Evolutionary conservation across 2,113 vertebrate genomes (phyloP).

Genomic region (Prionailurus viverrinus): DNA sequence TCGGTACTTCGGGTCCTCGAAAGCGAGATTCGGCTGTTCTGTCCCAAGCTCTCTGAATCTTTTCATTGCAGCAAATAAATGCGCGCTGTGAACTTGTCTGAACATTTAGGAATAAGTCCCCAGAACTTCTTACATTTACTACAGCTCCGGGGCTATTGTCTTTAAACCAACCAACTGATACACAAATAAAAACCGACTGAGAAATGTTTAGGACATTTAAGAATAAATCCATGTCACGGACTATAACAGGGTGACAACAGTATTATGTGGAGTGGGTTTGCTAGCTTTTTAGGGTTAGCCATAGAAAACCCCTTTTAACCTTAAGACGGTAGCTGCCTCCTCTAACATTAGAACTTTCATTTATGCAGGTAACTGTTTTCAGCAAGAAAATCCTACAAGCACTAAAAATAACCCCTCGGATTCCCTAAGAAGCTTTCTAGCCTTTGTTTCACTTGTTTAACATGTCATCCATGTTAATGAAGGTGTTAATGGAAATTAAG

Average conservation of each 20-base stretch:
- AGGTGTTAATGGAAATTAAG: slow-evolving; percentile 61
- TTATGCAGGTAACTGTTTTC: background rate
- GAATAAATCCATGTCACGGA: background rate
- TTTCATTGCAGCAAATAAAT: background rate
- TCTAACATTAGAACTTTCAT: slow-evolving; percentile 40
- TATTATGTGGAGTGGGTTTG: background rate
- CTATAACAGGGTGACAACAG: background rate
- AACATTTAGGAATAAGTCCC: background rate
- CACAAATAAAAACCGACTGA: background rate
- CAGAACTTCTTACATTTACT: slow-evolving; percentile 28
- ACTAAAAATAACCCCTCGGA: background rate
- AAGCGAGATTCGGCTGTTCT: slow-evolving; percentile 19
- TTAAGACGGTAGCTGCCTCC: background rate
- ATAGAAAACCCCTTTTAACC: background rate
- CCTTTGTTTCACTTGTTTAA: slow-evolving; percentile 62
- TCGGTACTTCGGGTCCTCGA: slow-evolving; percentile 66
- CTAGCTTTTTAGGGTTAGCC: background rate
- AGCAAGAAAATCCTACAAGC: background rate
- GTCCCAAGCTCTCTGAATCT: background rate
- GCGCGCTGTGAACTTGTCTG: background rate
- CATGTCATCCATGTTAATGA: slow-evolving; percentile 54
- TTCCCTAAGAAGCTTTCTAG: background rate
- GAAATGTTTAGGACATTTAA: slow-evolving; percentile 37
- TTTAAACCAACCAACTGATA: background rate
- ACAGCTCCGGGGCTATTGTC: slow-evolving; percentile 48